Percentiles rank a stretch among this genome's conserved stretches.
These are phyloP conservation scores for Zelleria hepariella DNA, from an alignment of 2,888 invertebrate genomes.

Conservation along the genomic window DNA sequence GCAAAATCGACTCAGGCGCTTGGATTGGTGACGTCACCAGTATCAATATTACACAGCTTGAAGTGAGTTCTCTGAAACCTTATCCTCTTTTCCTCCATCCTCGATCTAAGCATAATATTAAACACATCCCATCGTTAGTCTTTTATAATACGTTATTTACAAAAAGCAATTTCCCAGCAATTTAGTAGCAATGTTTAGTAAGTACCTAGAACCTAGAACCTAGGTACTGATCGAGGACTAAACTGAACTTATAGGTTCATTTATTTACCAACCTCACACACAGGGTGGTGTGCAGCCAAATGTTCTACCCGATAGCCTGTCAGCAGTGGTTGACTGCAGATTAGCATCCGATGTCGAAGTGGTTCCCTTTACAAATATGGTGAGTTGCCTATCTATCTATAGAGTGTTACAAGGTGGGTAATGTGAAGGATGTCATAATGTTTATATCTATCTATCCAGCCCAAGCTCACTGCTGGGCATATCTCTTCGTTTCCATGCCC, in stretches of 20 bases:
- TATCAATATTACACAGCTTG: slow-evolving; percentile 76
- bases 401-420: too few species aligned
- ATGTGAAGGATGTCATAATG: too few species aligned
- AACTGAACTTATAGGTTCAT: too few species aligned
- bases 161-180: not conserved
- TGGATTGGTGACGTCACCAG: slow-evolving; percentile 81
- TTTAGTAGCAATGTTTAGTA: slow-evolving; percentile 2
- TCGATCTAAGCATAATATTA: too few species aligned
- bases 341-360: slow-evolving; percentile 72
- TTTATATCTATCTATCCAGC: too few species aligned
- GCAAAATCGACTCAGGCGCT: slow-evolving; percentile 60
- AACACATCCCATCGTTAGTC: too few species aligned
- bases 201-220: slow-evolving; percentile 4
- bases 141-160: too few species aligned
- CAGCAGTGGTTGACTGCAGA: slow-evolving; percentile 77
- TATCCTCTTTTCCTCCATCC: too few species aligned
- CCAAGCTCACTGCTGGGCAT: too few species aligned
- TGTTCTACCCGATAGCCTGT: slow-evolving; percentile 81
- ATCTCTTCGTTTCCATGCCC: too few species aligned
- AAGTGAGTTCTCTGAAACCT: too few species aligned
- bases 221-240: not conserved
- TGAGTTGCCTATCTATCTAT: slow-evolving; percentile 38
- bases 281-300: slow-evolving; percentile 86
- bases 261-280: too few species aligned
- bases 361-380: slow-evolving; percentile 72